phyloP scores from a whole-genome alignment of 2,113 vertebrate species.

The Tragulus kanchil region DNA sequence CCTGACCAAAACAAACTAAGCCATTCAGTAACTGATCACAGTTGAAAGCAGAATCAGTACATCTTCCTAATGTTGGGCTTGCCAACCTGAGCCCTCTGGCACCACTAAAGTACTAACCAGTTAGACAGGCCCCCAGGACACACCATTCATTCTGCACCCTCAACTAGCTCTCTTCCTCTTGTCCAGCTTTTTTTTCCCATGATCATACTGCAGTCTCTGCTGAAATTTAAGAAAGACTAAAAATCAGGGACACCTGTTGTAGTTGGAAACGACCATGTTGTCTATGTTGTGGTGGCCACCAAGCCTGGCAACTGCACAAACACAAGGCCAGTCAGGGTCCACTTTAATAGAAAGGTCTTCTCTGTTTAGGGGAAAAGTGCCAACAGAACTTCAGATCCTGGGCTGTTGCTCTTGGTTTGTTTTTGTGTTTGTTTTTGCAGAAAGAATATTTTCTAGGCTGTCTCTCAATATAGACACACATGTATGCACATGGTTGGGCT shows the following conservation, averaged over 20 bases:
- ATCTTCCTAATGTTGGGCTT: background rate
- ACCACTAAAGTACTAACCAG: background rate
- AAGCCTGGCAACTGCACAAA: conserved; percentile 66
- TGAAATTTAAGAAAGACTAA: conserved; percentile 83
- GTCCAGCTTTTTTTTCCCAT: conserved; percentile 68
- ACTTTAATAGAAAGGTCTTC: background rate
- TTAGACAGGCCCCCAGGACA: background rate
- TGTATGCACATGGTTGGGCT: background rate
- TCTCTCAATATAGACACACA: background rate
- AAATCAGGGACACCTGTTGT: conserved; percentile 79
- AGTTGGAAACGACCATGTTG: conserved; percentile 66
- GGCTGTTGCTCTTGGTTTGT: background rate
- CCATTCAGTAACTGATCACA: background rate
- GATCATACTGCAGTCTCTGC: conserved; percentile 73
- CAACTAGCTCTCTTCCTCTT: background rate
- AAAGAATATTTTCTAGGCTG: conserved; percentile 35
- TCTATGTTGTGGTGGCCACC: conserved; percentile 60
- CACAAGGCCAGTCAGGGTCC: background rate
- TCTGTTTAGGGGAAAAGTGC: background rate
- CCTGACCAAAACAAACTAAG: conserved; percentile 1
- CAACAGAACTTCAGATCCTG: background rate
- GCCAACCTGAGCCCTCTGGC: background rate
- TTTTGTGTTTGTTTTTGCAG: background rate
- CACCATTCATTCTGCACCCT: conserved; percentile 20
- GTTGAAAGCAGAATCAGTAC: background rate